A percentile compares a stretch with the other conserved stretches of the same genome.
phyloP scores from a whole-genome alignment of 2,888 invertebrate genomes.

The Salpingus planirostris region DNA sequence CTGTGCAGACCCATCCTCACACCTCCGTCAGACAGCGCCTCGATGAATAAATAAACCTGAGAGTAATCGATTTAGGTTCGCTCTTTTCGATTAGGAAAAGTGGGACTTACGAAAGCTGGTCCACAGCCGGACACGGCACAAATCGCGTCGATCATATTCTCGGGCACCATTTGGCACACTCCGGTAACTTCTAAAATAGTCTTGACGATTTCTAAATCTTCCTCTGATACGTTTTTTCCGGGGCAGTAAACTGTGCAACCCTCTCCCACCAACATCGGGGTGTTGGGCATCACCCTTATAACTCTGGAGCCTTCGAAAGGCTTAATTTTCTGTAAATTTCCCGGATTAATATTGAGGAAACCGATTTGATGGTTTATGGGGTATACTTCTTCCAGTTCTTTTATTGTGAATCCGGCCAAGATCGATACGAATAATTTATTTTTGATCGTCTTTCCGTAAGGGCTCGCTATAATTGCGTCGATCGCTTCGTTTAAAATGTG shows the following conservation, averaged over 20 bases:
- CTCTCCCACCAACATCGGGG: constrained; percentile 66
- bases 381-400: constrained; percentile 52
- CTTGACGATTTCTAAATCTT: constrained; percentile 50
- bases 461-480: constrained; percentile 32
- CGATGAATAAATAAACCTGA: constrained; percentile 76
- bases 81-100: too few relatives aligned
- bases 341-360: too few relatives aligned
- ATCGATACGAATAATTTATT: constrained; percentile 70
- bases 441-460: constrained; percentile 26
- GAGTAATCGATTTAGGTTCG: too few relatives aligned
- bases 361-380: too few relatives aligned
- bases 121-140: constrained; percentile 79
- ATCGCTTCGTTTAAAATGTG: constrained; percentile 57
- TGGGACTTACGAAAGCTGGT: constrained; percentile 80
- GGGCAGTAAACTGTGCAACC: constrained; percentile 58
- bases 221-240: constrained; percentile 45
- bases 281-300: constrained; percentile 80
- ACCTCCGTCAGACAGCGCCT: constrained; percentile 87
- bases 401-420: constrained; percentile 65
- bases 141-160: constrained; percentile 67
- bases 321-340: constrained; percentile 9
- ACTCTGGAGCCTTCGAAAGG: constrained; percentile 42
- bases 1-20: constrained; percentile 85
- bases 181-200: constrained; percentile 55
- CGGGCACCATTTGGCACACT: constrained; percentile 63